phyloP scores from a whole-genome alignment of 2,797 vertebrate species.

The Picus viridis region DNA sequence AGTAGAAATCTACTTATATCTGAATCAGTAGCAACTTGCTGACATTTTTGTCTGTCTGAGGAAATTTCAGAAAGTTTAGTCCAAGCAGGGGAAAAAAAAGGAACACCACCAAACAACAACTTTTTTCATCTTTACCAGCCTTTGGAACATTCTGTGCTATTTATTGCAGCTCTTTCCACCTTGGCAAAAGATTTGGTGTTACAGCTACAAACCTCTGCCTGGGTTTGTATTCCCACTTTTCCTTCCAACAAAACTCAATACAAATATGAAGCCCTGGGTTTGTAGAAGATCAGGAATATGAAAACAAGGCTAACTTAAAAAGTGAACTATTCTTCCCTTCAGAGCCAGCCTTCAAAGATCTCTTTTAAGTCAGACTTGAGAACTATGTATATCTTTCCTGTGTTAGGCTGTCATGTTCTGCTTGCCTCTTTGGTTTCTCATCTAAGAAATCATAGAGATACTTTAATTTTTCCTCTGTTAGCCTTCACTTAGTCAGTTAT shows the following conservation, averaged over 20 bases:
- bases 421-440: not conserved
- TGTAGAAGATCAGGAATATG: not conserved
- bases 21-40: not conserved
- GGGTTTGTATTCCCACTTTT: not conserved
- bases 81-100: not conserved
- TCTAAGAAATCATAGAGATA: too few species aligned
- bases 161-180: constrained; percentile 29
- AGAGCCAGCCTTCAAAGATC: not conserved
- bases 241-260: not conserved
- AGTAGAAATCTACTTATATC: not conserved
- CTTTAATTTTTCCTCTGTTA: too few species aligned
- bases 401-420: not conserved
- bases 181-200: not conserved
- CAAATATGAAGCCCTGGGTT: not conserved
- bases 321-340: not conserved
- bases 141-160: constrained; percentile 31
- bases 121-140: not conserved
- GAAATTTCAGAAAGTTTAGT: not conserved
- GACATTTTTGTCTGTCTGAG: not conserved
- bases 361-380: not conserved
- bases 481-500: too few species aligned
- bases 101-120: not conserved
- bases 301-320: not conserved
- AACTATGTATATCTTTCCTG: not conserved
- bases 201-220: not conserved